phyloP scores from a whole-genome alignment of 2,113 vertebrate species.

The Syngnathoides biaculeatus region DNA sequence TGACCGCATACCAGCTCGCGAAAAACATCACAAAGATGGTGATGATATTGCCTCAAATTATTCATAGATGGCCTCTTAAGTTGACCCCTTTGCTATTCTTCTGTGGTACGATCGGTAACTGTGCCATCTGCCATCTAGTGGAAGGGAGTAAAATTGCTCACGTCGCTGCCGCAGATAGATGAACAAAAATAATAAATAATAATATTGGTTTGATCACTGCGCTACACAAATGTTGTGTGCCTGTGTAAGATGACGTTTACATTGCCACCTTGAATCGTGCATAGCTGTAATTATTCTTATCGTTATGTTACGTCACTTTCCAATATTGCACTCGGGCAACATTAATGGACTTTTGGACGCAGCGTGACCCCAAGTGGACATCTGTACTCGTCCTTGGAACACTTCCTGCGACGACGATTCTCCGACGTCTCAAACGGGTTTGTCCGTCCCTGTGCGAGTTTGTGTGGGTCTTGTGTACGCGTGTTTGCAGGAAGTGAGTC shows the following conservation, averaged over 20 bases:
- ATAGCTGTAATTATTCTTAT: neutral
- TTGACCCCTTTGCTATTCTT: neutral
- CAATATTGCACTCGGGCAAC: neutral
- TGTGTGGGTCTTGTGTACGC: constrained; percentile 11
- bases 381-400: constrained; percentile 16
- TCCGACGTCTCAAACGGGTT: constrained; percentile 13
- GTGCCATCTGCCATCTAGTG: neutral
- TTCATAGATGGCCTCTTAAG: neutral
- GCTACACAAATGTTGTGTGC: neutral
- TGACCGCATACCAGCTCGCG: neutral
- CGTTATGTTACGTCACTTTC: neutral
- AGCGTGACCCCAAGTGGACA: constrained; percentile 3
- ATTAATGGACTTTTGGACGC: constrained; percentile 5
- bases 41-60: neutral
- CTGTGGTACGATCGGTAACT: neutral
- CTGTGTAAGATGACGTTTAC: neutral
- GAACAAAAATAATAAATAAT: neutral
- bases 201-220: neutral
- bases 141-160: neutral
- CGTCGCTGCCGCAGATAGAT: neutral
- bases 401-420: constrained; percentile 44
- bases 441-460: neutral
- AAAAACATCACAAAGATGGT: neutral
- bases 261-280: neutral
- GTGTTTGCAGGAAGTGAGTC: constrained; percentile 49